phyloP scores from a whole-genome alignment of 1,140 invertebrate species.

The Drosophila sturtevanti region DNA sequence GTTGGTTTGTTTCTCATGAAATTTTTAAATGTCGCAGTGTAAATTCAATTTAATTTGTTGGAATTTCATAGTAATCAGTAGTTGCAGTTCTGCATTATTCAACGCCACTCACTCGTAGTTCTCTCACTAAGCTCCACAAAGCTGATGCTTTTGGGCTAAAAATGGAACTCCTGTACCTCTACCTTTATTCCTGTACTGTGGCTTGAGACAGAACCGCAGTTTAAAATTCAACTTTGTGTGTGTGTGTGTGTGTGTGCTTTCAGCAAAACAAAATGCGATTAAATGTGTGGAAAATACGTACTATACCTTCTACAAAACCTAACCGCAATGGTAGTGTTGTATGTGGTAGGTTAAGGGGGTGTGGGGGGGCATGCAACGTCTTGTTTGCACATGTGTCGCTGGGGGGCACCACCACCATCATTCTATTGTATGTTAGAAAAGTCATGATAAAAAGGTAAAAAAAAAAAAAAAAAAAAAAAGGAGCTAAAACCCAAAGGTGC shows the following conservation, averaged over 20 bases:
- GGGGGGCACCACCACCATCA: neutral
- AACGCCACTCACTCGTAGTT: slow-evolving; percentile 59
- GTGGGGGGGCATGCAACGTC: slow-evolving; percentile 57
- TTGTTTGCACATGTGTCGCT: slow-evolving; percentile 71
- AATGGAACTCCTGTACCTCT: slow-evolving; percentile 12
- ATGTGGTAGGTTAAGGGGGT: neutral
- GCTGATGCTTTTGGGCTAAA: neutral
- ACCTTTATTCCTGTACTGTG: neutral
- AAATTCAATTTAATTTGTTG: slow-evolving; percentile 71
- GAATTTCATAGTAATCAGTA: slow-evolving; percentile 24
- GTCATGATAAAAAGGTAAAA: slow-evolving; percentile 11
- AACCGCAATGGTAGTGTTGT: slow-evolving; percentile 3
- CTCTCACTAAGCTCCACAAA: slow-evolving; percentile 33
- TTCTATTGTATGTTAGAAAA: slow-evolving; percentile 4
- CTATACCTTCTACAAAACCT: neutral
- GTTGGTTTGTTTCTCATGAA: slow-evolving; percentile 36
- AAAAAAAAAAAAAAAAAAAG: neutral
- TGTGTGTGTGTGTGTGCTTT: slow-evolving; percentile 65
- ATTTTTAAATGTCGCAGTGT: slow-evolving; percentile 72
- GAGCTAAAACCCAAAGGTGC: slow-evolving; percentile 61
- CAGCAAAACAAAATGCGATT: slow-evolving; percentile 74
- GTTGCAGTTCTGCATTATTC: slow-evolving; percentile 60
- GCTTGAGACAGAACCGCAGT: slow-evolving; percentile 49
- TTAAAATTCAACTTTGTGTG: slow-evolving; percentile 58
- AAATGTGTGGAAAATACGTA: slow-evolving; percentile 74